Base-by-base conservation (phyloP, 2,888 invertebrate species). In the Magallana nippona region DNA sequence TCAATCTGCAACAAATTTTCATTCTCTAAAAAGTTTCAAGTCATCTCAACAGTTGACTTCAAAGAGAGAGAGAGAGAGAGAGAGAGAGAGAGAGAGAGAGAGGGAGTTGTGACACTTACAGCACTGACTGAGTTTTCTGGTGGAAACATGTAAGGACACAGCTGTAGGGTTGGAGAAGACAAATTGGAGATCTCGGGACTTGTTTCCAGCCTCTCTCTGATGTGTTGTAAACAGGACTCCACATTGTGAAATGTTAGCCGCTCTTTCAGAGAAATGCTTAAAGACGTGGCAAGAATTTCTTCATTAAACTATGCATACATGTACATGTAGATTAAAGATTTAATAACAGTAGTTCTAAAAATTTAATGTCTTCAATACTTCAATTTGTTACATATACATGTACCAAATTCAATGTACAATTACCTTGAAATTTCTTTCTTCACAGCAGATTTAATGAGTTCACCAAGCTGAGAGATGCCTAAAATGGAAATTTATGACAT, bases 201-300 rank as follows among this genome's bases (percentile, higher is more conserved):
- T 82, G 90, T 90, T 82, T 93, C 96, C 82, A 97, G 94, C 82
- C 96, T 95, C 87, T 96, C 96, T 94, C 97, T 96, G 86, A 98
- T 95, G 0, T 97, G 96, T 96, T 97, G 97, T 92, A 98, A 97
- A 87, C 97, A 95, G 90, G 97, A 96, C 92, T 98, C 97, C 32
- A 98, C 95, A 93, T 98, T 97, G 87, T 96, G 95, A 58, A 98
- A 94, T 63, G 96, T 96, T 79, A 98, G 94, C 88, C 95, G 95
- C 87, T 96, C 95, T 87, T 95, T 95, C 62, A 96, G 92, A 0
- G 95, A 95, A 55, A 90, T 86, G 83, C 93, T 93, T 89, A 56
- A 87, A 87, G 22, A 32, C 44, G 32, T 82, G 63, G 63, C 2
- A 81, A 57, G 78, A 55, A 63, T 3, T 44, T 44, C 44, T 44